Evolutionary conservation across 2,888 invertebrate genomes (phyloP).

Genomic region (Drosophila mercatorum): DNA sequence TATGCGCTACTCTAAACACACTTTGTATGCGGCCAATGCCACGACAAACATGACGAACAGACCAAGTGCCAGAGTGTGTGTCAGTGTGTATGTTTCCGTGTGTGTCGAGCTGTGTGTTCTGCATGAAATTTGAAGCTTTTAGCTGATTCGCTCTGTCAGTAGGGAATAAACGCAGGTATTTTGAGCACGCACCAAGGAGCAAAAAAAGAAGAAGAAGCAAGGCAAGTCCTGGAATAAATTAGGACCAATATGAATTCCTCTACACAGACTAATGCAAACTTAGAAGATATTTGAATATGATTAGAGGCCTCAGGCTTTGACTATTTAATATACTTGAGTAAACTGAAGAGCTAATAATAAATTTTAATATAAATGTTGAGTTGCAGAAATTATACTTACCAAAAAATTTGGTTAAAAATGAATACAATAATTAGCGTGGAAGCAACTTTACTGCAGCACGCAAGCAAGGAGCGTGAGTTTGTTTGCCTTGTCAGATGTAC

Average conservation of each 20-base stretch:
- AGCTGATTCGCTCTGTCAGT: slow-evolving; percentile 53
- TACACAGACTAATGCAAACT: not conserved
- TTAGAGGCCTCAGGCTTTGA: slow-evolving; percentile 17
- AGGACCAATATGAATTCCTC: slow-evolving; percentile 41
- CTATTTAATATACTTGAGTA: slow-evolving; percentile 23
- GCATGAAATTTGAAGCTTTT: slow-evolving; percentile 65
- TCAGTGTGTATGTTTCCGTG: not conserved
- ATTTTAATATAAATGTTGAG: too few species aligned
- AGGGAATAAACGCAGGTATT: slow-evolving; percentile 52
- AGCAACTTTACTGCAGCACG: too few species aligned
- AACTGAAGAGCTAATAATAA: not conserved
- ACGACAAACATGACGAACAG: slow-evolving; percentile 61
- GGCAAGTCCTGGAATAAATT: slow-evolving; percentile 36
- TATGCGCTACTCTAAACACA: slow-evolving; percentile 72
- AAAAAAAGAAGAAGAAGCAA: slow-evolving; percentile 1
- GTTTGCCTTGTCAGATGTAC: too few species aligned
- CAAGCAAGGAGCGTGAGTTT: too few species aligned
- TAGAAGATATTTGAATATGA: slow-evolving; percentile 53
- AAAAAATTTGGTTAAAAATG: too few species aligned
- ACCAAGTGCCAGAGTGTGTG: slow-evolving; percentile 16
- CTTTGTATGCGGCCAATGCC: slow-evolving; percentile 71
- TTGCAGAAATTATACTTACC: too few species aligned
- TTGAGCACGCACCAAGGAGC: slow-evolving; percentile 39
- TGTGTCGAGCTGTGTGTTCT: slow-evolving; percentile 14
- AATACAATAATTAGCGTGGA: too few species aligned